These are phyloP conservation scores for Knipowitschia caucasica DNA, from an alignment of 2,797 vertebrate species.

Conservation along the genomic window DNA sequence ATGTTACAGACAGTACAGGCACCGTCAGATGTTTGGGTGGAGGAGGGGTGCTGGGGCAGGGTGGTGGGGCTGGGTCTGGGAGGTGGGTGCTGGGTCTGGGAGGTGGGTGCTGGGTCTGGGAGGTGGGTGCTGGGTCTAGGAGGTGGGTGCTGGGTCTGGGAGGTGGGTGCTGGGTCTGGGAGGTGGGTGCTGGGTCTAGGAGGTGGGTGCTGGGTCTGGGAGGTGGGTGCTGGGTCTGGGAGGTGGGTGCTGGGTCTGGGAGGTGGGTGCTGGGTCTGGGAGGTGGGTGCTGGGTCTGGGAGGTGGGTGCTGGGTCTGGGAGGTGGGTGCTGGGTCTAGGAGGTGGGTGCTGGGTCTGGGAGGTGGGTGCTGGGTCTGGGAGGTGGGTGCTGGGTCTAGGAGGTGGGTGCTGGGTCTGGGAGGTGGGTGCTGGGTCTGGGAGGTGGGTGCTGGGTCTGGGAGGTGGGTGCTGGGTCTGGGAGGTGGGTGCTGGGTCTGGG, in stretches of 20 bases:
- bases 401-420: neutral
- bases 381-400: no score
- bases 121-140: no score
- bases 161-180: conserved; percentile 16
- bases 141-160: neutral
- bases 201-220: no score
- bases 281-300: neutral
- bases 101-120: conserved; percentile 12
- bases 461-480: neutral
- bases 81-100: conserved; percentile 16
- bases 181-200: neutral
- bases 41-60: conserved; percentile 11
- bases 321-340: no score
- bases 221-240: neutral
- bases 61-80: neutral
- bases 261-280: no score
- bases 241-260: conserved; percentile 12
- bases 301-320: conserved; percentile 12
- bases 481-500: conserved; percentile 16
- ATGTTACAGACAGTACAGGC: conserved; percentile 30
- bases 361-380: conserved; percentile 12
- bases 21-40: conserved; percentile 35
- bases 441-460: no score
- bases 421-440: conserved; percentile 12
- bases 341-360: neutral